Evolutionary conservation across 2,113 vertebrate species (phyloP).

Genomic region (Orthochromis malagaraziensis): DNA sequence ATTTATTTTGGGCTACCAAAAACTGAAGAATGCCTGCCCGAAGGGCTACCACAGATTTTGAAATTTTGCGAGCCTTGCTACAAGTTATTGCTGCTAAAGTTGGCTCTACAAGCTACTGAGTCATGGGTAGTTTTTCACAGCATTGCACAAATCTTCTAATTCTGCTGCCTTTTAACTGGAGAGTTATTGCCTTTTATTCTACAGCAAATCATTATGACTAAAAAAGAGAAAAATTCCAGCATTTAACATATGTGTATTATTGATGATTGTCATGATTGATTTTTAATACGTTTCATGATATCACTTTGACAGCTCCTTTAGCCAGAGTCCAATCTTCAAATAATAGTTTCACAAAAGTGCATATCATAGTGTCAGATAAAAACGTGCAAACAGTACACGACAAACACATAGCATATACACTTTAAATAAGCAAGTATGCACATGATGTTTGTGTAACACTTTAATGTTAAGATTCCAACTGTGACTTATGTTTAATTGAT

Average conservation of each 20-base stretch:
- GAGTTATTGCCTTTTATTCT: not conserved
- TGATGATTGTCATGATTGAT: not conserved
- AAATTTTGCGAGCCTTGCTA: too few relatives aligned
- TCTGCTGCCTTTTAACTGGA: not conserved
- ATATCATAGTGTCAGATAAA: not conserved
- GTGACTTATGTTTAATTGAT: not conserved
- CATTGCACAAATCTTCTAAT: not conserved
- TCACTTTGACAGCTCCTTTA: not conserved
- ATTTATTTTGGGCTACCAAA: too few relatives aligned
- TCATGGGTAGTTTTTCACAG: not conserved
- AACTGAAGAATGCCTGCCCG: too few relatives aligned
- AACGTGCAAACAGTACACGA: not conserved
- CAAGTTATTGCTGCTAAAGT: not conserved
- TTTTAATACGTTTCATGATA: not conserved
- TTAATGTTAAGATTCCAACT: not conserved
- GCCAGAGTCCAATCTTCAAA: not conserved
- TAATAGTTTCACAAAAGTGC: not conserved
- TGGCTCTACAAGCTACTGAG: not conserved
- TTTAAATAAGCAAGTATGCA: not conserved
- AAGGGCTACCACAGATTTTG: too few relatives aligned
- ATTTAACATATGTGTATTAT: not conserved
- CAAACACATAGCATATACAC: not conserved
- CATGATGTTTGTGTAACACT: not conserved
- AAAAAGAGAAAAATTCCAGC: not conserved
- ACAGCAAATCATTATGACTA: not conserved